These are phyloP conservation scores for Triplophysa rosa DNA, from an alignment of 2,113 vertebrate species.

Conservation along the genomic window DNA sequence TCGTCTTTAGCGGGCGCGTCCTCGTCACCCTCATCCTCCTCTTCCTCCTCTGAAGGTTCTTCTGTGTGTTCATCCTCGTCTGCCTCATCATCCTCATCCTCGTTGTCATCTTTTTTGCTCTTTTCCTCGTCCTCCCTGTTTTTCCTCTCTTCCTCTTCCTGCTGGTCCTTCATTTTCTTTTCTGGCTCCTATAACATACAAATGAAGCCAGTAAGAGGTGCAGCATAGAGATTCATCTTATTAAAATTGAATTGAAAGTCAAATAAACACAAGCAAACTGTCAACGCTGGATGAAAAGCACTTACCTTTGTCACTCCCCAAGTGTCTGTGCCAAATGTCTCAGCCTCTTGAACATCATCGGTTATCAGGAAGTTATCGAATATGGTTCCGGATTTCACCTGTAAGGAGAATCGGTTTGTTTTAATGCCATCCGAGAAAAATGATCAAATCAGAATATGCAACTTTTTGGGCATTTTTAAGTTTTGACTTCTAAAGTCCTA, in stretches of 20 bases:
- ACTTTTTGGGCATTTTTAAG: too few species aligned
- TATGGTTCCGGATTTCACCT: slow-evolving; percentile 87
- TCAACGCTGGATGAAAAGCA: neutral
- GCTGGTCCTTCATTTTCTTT: slow-evolving; percentile 66
- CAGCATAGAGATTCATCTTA: too few species aligned
- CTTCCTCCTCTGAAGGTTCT: slow-evolving; percentile 47
- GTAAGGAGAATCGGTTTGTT: slow-evolving; percentile 3
- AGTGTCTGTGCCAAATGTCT: slow-evolving; percentile 78
- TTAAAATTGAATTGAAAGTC: neutral
- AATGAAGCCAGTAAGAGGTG: neutral
- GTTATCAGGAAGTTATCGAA: slow-evolving; percentile 85
- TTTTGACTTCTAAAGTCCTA: too few species aligned
- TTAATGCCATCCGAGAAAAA: neutral
- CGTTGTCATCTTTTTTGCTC: slow-evolving; percentile 40
- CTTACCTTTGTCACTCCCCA: slow-evolving; percentile 81
- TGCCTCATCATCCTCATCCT: slow-evolving; percentile 45
- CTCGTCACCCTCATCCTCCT: slow-evolving; percentile 53
- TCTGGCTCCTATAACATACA: slow-evolving; percentile 55
- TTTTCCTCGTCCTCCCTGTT: slow-evolving; percentile 57
- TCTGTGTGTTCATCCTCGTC: slow-evolving; percentile 52
- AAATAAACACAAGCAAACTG: neutral
- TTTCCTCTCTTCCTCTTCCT: slow-evolving; percentile 60
- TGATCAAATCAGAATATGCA: neutral
- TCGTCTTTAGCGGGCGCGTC: slow-evolving; percentile 60
- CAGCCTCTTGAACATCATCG: slow-evolving; percentile 80